Evolutionary conservation across 1,140 invertebrate species (phyloP), one percentile per base, ranked within the genome.

Genomic region (Nomia melanderi): DNA sequence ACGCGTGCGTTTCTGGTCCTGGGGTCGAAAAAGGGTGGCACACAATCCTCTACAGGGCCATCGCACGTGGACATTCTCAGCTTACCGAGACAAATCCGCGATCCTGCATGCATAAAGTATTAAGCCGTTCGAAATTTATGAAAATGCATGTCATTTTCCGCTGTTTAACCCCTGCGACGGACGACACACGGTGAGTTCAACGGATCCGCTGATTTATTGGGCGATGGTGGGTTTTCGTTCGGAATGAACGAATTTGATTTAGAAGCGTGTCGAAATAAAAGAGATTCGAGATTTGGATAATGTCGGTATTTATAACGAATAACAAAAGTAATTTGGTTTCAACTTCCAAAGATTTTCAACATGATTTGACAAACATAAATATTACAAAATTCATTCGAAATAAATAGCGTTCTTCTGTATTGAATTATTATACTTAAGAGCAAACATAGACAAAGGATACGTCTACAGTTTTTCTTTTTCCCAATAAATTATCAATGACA

Each of bases 91-190:
- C 91, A 92, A 92, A 92, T 92, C 91, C 89, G 84, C 87, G 90
- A 91, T 91, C 87, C 90, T 92, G 90, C 91, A 92, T 92, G 91
- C 91, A 92, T 92, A 92, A 92, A 88, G 88, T 89, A 92, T 92
- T 91, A 90, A 91, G 88, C 90, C 84, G 91, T 88, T 89, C 87
- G 89, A 92, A 90, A 92, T 92, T 92, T 92, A 92, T 92, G 90
- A 92, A 92, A 92, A 91, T 88, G 86, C 90, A 82, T 87, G 88
- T 91, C 89, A 91, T 90, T 88, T 90, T 53, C 33, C 56, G 17
- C 23, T 36, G 14, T 56, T 50, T 53, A 2, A 0, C 0, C 25
- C 50, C 14, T 11, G 14, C 8, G n/a, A 25, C 4, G 6, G 36
- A 3, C 29, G 27, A 11, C 36, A 11, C 50, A 17, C 23, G 33